Percentiles rank a stretch among this genome's conserved stretches.
Conservation (phyloP, 2,113 vertebrate genomes). For the Procavia capensis region DNA sequence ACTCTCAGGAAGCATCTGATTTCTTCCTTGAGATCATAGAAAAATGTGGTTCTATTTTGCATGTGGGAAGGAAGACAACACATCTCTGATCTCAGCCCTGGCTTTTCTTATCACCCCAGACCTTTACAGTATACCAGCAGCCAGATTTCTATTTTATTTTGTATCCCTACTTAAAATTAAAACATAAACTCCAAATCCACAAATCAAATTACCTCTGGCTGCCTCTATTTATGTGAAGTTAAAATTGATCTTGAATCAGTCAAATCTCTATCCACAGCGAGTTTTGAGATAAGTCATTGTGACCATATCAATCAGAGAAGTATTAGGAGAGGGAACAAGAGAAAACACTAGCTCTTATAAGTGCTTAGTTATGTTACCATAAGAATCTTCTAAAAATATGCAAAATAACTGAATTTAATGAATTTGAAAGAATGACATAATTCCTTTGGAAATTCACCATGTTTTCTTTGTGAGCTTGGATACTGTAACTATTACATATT, state of each 20-base stretch:
- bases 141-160: background rate
- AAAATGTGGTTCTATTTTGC: background rate
- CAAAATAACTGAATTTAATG: constrained; percentile 58
- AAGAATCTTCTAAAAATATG: constrained; percentile 65
- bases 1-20: background rate
- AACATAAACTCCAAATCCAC: background rate
- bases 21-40: background rate
- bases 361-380: background rate
- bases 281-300: background rate
- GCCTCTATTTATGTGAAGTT: background rate
- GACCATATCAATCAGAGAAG: background rate
- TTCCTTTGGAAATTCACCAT: constrained; percentile 67
- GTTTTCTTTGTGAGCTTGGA: constrained; percentile 55
- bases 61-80: background rate
- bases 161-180: background rate
- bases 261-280: background rate
- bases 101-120: background rate
- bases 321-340: background rate
- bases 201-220: background rate
- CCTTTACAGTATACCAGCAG: fast-evolving
- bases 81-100: background rate
- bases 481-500: constrained; percentile 67
- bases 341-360: background rate
- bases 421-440: constrained; percentile 69
- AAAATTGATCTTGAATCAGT: background rate